Base-by-base conservation (phyloP, 1,140 invertebrate species). In the Drosophila littoralis region DNA sequence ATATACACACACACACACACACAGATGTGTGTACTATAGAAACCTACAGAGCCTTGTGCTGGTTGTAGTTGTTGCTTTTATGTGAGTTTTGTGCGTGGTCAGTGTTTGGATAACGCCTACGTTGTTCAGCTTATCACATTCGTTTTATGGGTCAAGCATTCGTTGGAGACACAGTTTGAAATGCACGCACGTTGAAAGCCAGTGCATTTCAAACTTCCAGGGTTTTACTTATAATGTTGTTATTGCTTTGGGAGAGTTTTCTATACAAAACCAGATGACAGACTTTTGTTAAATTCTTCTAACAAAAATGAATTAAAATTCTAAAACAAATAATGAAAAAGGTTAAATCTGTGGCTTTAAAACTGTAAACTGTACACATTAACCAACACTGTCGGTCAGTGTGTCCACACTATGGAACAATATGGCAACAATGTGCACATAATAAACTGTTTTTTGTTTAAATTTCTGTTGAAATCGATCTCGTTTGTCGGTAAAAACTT, bases 71-170 rank as follows among this genome's bases (percentile, higher is more conserved):
- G 15, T 38, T 38, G 40, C 28, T 50, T 35, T 50, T 70, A 40
- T 57, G 65, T 50, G 33, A 46, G 48, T 54, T 55, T 74, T 74
- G 71, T 42, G 66, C 33, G 72, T 75, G 72, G 72, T 75, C 72
- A 75, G 72, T 75, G 66, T 52, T 75, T 45, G 58, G 66, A 75
- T 70, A 71, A 75, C 52, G 67, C 58, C 72, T 64, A 64, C 42
- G 40, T 46, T 33, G 67, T 64, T 45, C 38, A 7, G 43, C 58
- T 75, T 75, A 75, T 75, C 59, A 33, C 59, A 40, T 35, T 15
- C 36, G 51, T 58, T 71, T 75, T 45, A 64, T 75, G 67, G 72
- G 72, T 75, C 72, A 70, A 64, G 45, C 72, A 36, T 54, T 70
- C 69, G 59, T 54, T 70, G 61, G 59, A 36, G 51, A 15, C 36